phyloP scores from a whole-genome alignment of 2,113 vertebrate genomes.

The Daboia siamensis region DNA sequence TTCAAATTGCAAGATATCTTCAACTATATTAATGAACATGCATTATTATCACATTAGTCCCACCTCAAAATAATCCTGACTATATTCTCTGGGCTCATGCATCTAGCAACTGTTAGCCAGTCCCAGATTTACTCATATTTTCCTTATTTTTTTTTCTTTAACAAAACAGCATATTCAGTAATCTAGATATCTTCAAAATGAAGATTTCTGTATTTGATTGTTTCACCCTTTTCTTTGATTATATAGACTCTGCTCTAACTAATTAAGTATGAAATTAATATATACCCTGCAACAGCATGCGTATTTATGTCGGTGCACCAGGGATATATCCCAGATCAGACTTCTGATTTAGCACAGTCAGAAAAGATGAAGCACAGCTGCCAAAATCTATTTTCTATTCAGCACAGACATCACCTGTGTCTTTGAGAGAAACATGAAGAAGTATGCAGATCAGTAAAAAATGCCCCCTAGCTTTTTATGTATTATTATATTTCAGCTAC shows the following conservation, averaged over 20 bases:
- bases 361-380: not conserved
- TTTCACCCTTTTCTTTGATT: not conserved
- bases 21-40: not conserved
- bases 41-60: not conserved
- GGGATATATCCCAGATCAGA: not conserved
- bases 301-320: constrained; percentile 21
- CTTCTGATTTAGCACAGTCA: constrained; percentile 8
- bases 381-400: not conserved
- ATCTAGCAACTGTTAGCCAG: not conserved
- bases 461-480: not conserved
- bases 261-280: constrained; percentile 41
- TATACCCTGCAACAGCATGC: constrained; percentile 20
- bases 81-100: not conserved
- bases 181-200: not conserved
- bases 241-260: not conserved
- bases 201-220: not conserved
- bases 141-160: not conserved
- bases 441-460: not conserved
- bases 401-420: not conserved
- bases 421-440: not conserved
- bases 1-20: not conserved
- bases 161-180: not conserved
- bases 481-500: not conserved
- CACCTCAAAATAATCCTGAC: not conserved
- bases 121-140: not conserved